Evolutionary conservation across 2,888 invertebrate genomes (phyloP).

Genomic region (Liopterus haemorrhoidalis): DNA sequence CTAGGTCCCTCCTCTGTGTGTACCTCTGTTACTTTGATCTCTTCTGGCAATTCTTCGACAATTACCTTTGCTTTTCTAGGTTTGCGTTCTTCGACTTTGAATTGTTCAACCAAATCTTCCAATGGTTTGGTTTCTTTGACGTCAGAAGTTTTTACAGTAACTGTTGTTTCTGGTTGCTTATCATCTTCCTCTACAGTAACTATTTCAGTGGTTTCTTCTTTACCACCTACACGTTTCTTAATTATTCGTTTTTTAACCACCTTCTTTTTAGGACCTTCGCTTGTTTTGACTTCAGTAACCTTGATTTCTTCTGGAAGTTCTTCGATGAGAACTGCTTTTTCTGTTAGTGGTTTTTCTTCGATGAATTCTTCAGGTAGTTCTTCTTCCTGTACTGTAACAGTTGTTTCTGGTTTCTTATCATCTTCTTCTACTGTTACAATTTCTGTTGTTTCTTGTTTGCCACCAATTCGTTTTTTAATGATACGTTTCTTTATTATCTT

Average conservation of each 20-base stretch:
- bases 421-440: conserved; percentile 40
- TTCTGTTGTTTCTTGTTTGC: conserved; percentile 43
- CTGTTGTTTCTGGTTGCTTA: conserved; percentile 38
- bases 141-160: conserved; percentile 35
- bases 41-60: conserved; percentile 39
- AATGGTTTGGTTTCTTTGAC: conserved; percentile 30
- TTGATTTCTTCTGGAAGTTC: conserved; percentile 36
- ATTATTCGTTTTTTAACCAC: conserved; percentile 33
- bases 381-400: conserved; percentile 26
- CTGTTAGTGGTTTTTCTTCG: conserved; percentile 26
- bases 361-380: conserved; percentile 25
- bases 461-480: conserved; percentile 32
- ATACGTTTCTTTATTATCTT: conserved; percentile 35
- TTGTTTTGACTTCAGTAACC: conserved; percentile 28
- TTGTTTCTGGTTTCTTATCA: conserved; percentile 31
- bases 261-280: conserved; percentile 27
- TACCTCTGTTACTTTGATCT: conserved; percentile 34
- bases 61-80: conserved; percentile 35
- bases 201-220: conserved; percentile 40
- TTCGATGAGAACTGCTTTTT: conserved; percentile 26
- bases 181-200: conserved; percentile 32
- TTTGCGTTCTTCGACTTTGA: conserved; percentile 24
- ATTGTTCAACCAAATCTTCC: conserved; percentile 24
- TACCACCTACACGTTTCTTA: conserved; percentile 39
- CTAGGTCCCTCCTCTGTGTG: conserved; percentile 36